A percentile compares a stretch with the other conserved stretches of the same genome.
phyloP scores from a whole-genome alignment of 2,888 invertebrate genomes.

The Hoplodrina blanda region DNA sequence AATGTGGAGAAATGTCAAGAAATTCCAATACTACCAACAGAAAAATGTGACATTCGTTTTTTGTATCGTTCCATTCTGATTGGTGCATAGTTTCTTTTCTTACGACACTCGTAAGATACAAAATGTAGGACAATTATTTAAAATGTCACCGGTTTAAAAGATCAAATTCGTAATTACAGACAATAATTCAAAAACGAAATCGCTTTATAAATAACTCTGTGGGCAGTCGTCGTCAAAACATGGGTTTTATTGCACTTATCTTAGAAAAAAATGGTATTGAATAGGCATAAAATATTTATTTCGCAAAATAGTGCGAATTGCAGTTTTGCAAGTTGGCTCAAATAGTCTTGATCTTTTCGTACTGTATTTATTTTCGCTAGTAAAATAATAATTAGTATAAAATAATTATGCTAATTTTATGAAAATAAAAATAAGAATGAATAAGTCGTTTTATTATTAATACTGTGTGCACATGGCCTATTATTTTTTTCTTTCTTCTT shows the following conservation, averaged over 20 bases:
- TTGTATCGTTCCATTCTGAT: conserved; percentile 59
- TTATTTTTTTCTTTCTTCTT: too few species aligned
- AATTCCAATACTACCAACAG: conserved; percentile 63
- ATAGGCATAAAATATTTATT: conserved; percentile 8
- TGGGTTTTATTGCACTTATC: conserved; percentile 63
- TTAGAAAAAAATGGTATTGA: conserved; percentile 50
- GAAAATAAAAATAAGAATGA: too few species aligned
- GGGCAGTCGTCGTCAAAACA: conserved; percentile 82
- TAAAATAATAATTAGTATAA: too few species aligned
- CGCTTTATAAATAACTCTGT: conserved; percentile 69
- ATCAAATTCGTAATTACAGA: conserved; percentile 66
- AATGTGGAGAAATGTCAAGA: conserved; percentile 80
- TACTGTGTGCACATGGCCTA: too few species aligned
- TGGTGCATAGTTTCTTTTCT: conserved; percentile 56
- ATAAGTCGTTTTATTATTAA: too few species aligned
- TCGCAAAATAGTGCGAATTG: conserved; percentile 37
- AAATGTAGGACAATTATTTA: conserved; percentile 62
- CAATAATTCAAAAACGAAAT: conserved; percentile 68
- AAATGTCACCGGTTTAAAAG: conserved; percentile 53
- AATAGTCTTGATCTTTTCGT: conserved; percentile 42
- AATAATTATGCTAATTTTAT: too few species aligned
- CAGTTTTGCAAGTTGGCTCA: conserved; percentile 22
- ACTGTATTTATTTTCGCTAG: neutral
- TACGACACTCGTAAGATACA: conserved; percentile 46
- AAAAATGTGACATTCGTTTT: conserved; percentile 72